Percentiles rank a stretch among this genome's conserved stretches.
These are phyloP conservation scores for Dryas iulia DNA, from an alignment of 1,140 invertebrate species.

Conservation along the genomic window DNA sequence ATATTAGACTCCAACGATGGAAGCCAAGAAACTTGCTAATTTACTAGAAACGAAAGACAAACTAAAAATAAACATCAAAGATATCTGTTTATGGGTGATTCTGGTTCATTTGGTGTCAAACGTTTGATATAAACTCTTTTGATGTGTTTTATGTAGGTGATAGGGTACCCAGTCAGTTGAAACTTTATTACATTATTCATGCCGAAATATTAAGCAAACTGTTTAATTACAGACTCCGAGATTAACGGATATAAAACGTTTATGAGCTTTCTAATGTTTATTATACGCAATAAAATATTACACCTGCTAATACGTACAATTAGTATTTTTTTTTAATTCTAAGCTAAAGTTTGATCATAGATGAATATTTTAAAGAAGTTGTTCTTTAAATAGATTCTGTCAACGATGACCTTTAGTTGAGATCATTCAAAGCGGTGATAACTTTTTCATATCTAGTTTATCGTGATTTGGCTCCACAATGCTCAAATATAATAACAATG, in stretches of 20 bases:
- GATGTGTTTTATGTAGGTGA: constrained; percentile 59
- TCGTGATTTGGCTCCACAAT: background rate
- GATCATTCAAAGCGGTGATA: background rate
- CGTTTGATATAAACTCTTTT: constrained; percentile 61
- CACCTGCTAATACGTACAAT: background rate
- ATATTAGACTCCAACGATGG: background rate
- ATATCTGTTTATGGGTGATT: constrained; percentile 47
- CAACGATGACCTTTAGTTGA: constrained; percentile 7
- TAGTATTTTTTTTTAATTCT: background rate
- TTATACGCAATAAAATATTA: background rate
- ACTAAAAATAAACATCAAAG: constrained; percentile 41
- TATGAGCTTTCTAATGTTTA: constrained; percentile 21
- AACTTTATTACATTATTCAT: constrained; percentile 26
- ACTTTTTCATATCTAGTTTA: background rate
- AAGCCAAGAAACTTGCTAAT: constrained; percentile 21
- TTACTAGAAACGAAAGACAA: constrained; percentile 18
- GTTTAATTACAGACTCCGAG: constrained; percentile 25
- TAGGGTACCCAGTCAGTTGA: constrained; percentile 29
- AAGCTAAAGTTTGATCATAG: background rate
- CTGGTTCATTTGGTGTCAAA: constrained; percentile 59
- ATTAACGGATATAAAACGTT: constrained; percentile 19
- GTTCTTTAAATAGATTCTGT: background rate
- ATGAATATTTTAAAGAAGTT: background rate
- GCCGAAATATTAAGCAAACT: constrained; percentile 29
- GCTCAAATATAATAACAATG: background rate